A percentile compares a stretch with the other conserved stretches of the same genome.
Evolutionary conservation across 92 coral and sea anemone genomes (phyloP).

Genomic region (Porites evermanni): DNA sequence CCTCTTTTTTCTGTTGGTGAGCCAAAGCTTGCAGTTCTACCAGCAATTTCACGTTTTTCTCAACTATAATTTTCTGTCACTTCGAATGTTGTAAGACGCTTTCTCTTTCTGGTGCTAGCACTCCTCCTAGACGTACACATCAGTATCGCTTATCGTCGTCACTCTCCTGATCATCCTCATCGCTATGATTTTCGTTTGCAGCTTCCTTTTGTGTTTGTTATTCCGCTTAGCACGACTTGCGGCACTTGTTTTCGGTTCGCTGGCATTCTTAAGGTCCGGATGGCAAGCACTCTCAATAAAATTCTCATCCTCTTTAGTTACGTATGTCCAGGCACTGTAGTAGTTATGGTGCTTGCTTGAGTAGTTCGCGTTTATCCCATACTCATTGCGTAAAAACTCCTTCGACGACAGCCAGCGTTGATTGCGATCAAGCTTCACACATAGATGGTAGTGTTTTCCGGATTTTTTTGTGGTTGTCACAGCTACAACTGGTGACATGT

Average conservation of each 20-base stretch:
- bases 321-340: slow-evolving; percentile 68
- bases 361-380: slow-evolving; percentile 46
- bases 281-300: slow-evolving; percentile 58
- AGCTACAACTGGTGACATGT: no score
- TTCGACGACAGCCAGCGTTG: slow-evolving; percentile 55
- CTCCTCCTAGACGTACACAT: no score
- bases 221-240: slow-evolving; percentile 28
- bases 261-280: slow-evolving; percentile 51
- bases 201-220: background rate
- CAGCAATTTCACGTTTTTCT: no score
- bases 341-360: slow-evolving; percentile 60
- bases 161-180: background rate
- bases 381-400: slow-evolving; percentile 27
- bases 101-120: background rate
- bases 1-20: background rate
- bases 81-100: background rate
- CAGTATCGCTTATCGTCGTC: background rate
- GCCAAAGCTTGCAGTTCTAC: no score
- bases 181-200: background rate
- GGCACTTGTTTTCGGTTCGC: slow-evolving; percentile 35
- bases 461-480: slow-evolving; percentile 15
- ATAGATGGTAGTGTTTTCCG: background rate
- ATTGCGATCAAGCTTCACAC: slow-evolving; percentile 20
- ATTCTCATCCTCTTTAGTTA: slow-evolving; percentile 40
- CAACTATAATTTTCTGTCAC: background rate